These are phyloP conservation scores for Drosophila paracracens DNA, from an alignment of 2,888 invertebrate genomes.

Conservation along the genomic window DNA sequence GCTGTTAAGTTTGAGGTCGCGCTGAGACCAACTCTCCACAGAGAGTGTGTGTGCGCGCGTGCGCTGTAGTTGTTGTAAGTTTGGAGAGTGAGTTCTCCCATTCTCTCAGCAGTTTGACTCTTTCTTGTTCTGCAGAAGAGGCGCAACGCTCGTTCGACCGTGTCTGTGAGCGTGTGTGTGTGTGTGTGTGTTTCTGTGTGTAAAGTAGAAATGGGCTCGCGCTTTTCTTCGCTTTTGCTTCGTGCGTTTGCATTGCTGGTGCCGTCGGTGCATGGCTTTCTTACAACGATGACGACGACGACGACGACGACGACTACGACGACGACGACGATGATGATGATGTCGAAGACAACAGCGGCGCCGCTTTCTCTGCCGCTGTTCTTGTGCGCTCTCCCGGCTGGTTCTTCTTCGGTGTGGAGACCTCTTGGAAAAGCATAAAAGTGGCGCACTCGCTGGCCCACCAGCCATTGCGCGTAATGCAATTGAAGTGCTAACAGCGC, in stretches of 20 bases:
- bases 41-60: slow-evolving; percentile 38
- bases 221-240: slow-evolving; percentile 65
- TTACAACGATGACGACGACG: slow-evolving; percentile 31
- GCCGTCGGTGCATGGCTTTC: slow-evolving; percentile 48
- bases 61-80: slow-evolving; percentile 48
- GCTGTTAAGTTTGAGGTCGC: slow-evolving; percentile 51
- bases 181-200: slow-evolving; percentile 35
- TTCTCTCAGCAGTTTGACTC: slow-evolving; percentile 53
- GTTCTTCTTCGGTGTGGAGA: slow-evolving; percentile 74
- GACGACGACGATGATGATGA: slow-evolving; percentile 3
- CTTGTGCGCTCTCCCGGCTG: slow-evolving; percentile 59
- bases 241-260: slow-evolving; percentile 58
- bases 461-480: slow-evolving; percentile 86
- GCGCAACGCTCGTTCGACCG: slow-evolving; percentile 48
- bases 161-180: slow-evolving; percentile 27
- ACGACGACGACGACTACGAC: slow-evolving; percentile 25
- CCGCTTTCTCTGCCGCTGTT: slow-evolving; percentile 63
- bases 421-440: slow-evolving; percentile 85
- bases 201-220: slow-evolving; percentile 74
- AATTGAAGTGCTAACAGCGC: slow-evolving; percentile 85
- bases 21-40: slow-evolving; percentile 48
- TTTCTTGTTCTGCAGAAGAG: slow-evolving; percentile 59
- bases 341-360: slow-evolving; percentile 28
- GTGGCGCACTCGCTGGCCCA: slow-evolving; percentile 84
- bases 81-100: slow-evolving; percentile 58